Evolutionary conservation across 37 sponge, comb jelly and placozoan species (phyloP).

Genomic region (Chondrilla cf. caribensis): DNA sequence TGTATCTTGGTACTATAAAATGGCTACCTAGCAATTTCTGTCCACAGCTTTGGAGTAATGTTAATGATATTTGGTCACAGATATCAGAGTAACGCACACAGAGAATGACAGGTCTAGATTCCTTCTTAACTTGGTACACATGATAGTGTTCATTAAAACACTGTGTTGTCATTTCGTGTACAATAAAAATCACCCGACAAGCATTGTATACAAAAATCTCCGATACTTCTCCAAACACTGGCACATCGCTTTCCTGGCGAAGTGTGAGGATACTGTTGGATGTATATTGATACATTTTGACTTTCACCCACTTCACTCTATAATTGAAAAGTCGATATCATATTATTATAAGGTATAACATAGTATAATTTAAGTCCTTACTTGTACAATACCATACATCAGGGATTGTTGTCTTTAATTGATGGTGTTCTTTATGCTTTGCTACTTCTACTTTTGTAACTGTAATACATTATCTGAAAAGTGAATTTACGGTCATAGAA

Average conservation of each 20-base stretch:
- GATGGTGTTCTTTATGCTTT: no score
- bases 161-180: background rate
- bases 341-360: background rate
- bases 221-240: background rate
- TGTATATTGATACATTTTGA: background rate
- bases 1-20: background rate
- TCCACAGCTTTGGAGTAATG: background rate
- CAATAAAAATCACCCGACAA: background rate
- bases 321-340: background rate
- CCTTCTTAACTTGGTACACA: slow-evolving; percentile 11
- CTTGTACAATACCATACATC: background rate
- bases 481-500: no score
- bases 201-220: background rate
- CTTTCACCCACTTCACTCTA: background rate
- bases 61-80: background rate
- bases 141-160: slow-evolving; percentile 2
- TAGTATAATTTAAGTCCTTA: background rate
- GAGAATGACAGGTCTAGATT: background rate
- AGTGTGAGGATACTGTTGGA: background rate
- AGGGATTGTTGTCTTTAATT: background rate
- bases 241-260: background rate
- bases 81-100: background rate
- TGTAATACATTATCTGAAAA: background rate
- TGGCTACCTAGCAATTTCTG: background rate
- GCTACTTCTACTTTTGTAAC: background rate